Conservation (phyloP, 2,113 vertebrate species). For the Microtus pennsylvanicus region DNA sequence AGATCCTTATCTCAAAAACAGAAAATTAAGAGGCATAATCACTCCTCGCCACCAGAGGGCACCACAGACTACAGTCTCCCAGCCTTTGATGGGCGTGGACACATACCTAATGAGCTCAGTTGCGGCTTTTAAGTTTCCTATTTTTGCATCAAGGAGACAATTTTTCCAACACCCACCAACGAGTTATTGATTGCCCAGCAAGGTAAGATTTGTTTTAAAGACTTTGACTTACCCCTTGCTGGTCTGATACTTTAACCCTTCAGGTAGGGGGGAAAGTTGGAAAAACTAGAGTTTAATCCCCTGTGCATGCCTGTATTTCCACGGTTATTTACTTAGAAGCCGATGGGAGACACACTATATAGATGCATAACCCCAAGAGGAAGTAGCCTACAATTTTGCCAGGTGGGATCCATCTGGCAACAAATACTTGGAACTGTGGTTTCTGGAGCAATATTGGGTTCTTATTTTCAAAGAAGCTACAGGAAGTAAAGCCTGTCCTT, state of each 20-base stretch:
- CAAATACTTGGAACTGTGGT: background rate
- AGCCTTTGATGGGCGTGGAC: background rate
- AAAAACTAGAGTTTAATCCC: background rate
- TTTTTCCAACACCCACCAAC: background rate
- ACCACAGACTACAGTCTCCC: conserved; percentile 84
- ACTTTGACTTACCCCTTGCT: conserved; percentile 17
- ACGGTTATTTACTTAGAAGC: background rate
- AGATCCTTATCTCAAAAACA: background rate
- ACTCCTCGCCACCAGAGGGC: conserved; percentile 88
- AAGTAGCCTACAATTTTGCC: background rate
- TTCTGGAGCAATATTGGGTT: background rate
- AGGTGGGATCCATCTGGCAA: conserved; percentile 3
- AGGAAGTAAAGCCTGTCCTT: background rate
- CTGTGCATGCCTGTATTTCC: background rate
- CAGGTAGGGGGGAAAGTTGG: background rate
- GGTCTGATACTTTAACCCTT: background rate
- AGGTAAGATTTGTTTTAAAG: conserved; percentile 40
- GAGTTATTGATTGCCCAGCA: background rate
- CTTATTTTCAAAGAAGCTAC: background rate
- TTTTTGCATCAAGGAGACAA: background rate
- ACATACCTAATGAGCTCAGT: background rate
- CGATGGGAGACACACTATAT: background rate
- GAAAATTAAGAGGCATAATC: conserved; percentile 49
- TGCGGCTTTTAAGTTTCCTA: background rate
- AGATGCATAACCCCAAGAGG: background rate